A percentile compares a stretch with the other conserved stretches of the same genome.
Conservation (phyloP, 2,888 invertebrate genomes). For the Mythimna pallens region DNA sequence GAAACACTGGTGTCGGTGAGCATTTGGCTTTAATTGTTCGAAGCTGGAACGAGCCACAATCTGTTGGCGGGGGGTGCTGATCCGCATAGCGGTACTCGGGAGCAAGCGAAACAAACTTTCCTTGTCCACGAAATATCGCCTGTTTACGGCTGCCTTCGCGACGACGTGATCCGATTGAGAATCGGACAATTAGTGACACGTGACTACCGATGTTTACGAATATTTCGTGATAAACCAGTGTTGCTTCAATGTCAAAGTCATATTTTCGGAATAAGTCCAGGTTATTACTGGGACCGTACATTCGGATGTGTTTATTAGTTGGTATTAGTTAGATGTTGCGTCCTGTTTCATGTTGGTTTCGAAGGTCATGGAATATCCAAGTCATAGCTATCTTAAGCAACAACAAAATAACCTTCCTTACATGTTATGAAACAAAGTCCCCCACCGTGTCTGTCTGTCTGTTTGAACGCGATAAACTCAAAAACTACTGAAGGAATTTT, state of each 20-base stretch:
- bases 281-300: constrained; percentile 14
- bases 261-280: constrained; percentile 39
- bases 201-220: constrained; percentile 69
- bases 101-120: constrained; percentile 70
- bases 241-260: constrained; percentile 63
- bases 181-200: constrained; percentile 76
- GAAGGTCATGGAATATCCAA: not conserved
- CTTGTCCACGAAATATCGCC: constrained; percentile 77
- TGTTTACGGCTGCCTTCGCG: constrained; percentile 73
- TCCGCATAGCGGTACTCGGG: constrained; percentile 55
- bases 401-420: not conserved
- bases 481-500: too few species aligned
- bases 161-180: constrained; percentile 77
- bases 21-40: constrained; percentile 80
- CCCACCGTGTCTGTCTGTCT: too few species aligned
- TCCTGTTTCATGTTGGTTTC: not conserved
- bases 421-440: too few species aligned
- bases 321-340: not conserved
- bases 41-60: constrained; percentile 68
- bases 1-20: constrained; percentile 74
- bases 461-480: too few species aligned
- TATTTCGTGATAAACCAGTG: constrained; percentile 47
- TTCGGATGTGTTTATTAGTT: constrained; percentile 11
- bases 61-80: constrained; percentile 57
- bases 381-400: not conserved